phyloP scores from a whole-genome alignment of 2,888 invertebrate species.

The Deroplatys truncata region DNA sequence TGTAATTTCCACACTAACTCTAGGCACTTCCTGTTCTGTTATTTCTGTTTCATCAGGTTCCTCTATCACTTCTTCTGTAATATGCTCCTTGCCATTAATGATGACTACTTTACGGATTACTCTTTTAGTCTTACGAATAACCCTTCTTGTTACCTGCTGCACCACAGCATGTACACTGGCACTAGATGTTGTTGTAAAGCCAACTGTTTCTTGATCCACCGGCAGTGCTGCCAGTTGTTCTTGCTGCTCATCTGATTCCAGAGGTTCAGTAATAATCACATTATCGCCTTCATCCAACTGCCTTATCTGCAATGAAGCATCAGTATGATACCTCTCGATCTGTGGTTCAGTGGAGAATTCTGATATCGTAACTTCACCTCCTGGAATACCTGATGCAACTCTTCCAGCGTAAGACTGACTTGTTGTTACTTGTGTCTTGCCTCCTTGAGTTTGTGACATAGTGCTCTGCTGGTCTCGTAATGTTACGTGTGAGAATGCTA shows the following conservation, averaged over 20 bases:
- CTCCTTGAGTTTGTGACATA: slow-evolving; percentile 50
- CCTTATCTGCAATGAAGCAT: neutral
- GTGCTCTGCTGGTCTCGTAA: slow-evolving; percentile 62
- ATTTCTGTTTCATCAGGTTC: slow-evolving; percentile 77
- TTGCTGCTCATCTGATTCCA: slow-evolving; percentile 34
- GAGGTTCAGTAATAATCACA: slow-evolving; percentile 21
- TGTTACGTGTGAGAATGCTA: slow-evolving; percentile 63
- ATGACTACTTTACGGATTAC: slow-evolving; percentile 73
- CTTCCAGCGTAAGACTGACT: slow-evolving; percentile 62
- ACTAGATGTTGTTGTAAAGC: slow-evolving; percentile 49
- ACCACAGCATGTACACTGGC: slow-evolving; percentile 75
- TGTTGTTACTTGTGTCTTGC: slow-evolving; percentile 57
- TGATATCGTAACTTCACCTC: slow-evolving; percentile 59
- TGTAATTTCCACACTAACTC: slow-evolving; percentile 63
- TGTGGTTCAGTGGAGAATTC: slow-evolving; percentile 63
- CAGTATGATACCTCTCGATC: slow-evolving; percentile 49
- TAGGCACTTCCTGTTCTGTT: slow-evolving; percentile 66
- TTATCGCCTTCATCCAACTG: neutral
- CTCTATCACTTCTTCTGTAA: slow-evolving; percentile 78
- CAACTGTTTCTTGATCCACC: neutral
- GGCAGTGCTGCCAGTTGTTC: neutral
- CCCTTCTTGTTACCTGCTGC: slow-evolving; percentile 72
- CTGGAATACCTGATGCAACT: slow-evolving; percentile 59
- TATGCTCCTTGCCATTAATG: slow-evolving; percentile 78
- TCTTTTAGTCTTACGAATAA: slow-evolving; percentile 69